phyloP scores from a whole-genome alignment of 2,113 vertebrate species.

The Rhinogobius similis region DNA sequence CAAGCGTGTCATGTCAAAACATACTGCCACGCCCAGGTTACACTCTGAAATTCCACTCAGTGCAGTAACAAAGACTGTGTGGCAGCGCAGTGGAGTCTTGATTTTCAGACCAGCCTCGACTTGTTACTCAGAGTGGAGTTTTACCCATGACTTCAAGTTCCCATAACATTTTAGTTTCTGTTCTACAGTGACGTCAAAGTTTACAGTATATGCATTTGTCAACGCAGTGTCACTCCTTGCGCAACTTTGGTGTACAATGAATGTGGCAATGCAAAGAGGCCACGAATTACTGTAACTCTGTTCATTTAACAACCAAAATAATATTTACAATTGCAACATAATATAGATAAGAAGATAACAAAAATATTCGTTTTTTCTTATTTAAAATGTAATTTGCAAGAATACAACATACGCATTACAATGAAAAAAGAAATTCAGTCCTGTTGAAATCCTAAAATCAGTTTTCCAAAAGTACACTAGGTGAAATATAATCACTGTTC shows the following conservation, averaged over 20 bases:
- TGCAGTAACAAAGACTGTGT: slow-evolving; percentile 10
- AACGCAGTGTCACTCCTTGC: background rate
- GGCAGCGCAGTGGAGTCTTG: background rate
- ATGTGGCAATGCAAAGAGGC: background rate
- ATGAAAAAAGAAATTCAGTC: too few relatives aligned
- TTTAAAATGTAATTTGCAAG: too few relatives aligned
- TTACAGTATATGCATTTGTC: background rate
- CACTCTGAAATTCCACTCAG: slow-evolving; percentile 21
- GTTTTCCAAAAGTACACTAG: too few relatives aligned
- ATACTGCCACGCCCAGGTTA: slow-evolving; percentile 33
- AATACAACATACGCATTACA: too few relatives aligned
- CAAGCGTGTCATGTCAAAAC: background rate
- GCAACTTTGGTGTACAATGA: background rate
- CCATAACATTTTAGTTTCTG: background rate
- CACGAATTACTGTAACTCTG: too few relatives aligned
- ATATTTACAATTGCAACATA: too few relatives aligned
- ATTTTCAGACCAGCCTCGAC: slow-evolving; percentile 24
- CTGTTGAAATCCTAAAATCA: too few relatives aligned
- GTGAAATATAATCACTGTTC: too few relatives aligned
- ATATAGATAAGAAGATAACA: too few relatives aligned
- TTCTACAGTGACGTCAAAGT: background rate
- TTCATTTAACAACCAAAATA: too few relatives aligned
- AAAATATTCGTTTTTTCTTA: too few relatives aligned
- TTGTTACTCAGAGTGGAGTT: slow-evolving; percentile 20
- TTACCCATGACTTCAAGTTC: slow-evolving; percentile 7